Base-by-base conservation (phyloP, 2,888 invertebrate species). In the Ischnus inquisitorius region DNA sequence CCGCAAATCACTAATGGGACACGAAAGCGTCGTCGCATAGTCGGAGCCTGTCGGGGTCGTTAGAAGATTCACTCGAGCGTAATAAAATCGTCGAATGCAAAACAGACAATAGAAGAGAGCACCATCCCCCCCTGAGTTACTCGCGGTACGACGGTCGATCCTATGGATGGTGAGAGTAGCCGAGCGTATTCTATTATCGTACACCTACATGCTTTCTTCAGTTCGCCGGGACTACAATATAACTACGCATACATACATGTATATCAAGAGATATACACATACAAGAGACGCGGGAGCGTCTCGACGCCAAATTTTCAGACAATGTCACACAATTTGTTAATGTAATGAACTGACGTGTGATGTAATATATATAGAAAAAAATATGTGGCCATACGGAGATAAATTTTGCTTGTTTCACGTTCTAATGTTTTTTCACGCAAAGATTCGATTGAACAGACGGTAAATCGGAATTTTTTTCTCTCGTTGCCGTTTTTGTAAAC, bases 61-160 rank as follows among this genome's bases (percentile, higher is more conserved):
- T 91, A 91, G 89, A 90, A 86, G 89, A 91, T 88, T 89, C 88
- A 91, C 80, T 88, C 87, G 89, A 88, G 88, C 91, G 90, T 91
- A 87, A 91, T 92, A 88, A 88, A 91, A 91, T 91, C 89, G 90
- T 74, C 90, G 90, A 91, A 91, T 91, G 86, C 88, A 89, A 88
- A 90, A 88, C 89, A 86, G 89, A 91, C 92, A 91, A 91, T 89
- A 88, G 87, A 57, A 65, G 84, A 65, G 84, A 85, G 84, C 80
- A 79, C 78, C 19, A 19, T 34, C 19, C 72, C 46, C 67, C 48
- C 72, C 48, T n/a, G 67, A 22, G 39, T 71, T 54, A 54, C 25
- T 8, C 69, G 54, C 69, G n/a, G 65, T 28, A 74, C 65, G 75
- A 57, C 67, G 48, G 77, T 62, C 46, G 62, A 72, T 83, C 71